Conservation (phyloP, 2,797 vertebrate genomes). For the Ambastaia sidthimunki region DNA sequence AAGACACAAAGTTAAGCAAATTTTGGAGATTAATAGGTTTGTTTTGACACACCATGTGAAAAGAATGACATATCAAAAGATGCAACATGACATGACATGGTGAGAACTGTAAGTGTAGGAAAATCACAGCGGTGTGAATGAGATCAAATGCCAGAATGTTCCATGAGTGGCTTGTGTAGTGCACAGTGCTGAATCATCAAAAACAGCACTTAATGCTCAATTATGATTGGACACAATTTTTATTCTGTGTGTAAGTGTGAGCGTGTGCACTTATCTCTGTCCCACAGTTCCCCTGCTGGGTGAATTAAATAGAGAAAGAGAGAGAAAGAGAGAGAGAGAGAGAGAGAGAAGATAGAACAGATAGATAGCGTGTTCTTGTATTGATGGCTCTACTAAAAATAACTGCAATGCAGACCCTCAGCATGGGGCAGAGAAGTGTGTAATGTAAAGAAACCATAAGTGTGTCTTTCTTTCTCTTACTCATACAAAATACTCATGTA, state of each 20-base stretch:
- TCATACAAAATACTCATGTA: not conserved
- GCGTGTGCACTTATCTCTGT: conserved; percentile 68
- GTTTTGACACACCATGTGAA: not conserved
- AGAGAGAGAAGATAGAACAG: conserved; percentile 29
- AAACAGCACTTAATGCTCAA: conserved; percentile 9
- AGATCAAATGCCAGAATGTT: not conserved
- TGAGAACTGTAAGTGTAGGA: not conserved
- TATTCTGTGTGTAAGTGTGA: conserved; percentile 53
- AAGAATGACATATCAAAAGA: not conserved
- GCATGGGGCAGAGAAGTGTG: conserved; percentile 25
- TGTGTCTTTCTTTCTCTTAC: not conserved
- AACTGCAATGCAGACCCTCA: conserved; percentile 53
- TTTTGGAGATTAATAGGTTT: not conserved
- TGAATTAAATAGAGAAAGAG: conserved; percentile 40
- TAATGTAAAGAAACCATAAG: not conserved
- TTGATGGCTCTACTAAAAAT: conserved; percentile 51
- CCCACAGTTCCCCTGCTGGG: conserved; percentile 54
- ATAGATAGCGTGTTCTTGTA: conserved; percentile 19
- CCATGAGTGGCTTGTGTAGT: conserved; percentile 6
- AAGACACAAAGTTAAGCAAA: not conserved
- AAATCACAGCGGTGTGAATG: conserved; percentile 3
- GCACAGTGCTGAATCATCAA: conserved; percentile 25
- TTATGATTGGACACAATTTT: conserved; percentile 19
- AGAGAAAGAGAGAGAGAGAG: conserved; percentile 29
- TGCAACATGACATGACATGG: not conserved